Percentiles rank a stretch among this genome's conserved stretches.
Conservation (phyloP, 1,140 invertebrate genomes). For the Saccostrea cuccullata region DNA sequence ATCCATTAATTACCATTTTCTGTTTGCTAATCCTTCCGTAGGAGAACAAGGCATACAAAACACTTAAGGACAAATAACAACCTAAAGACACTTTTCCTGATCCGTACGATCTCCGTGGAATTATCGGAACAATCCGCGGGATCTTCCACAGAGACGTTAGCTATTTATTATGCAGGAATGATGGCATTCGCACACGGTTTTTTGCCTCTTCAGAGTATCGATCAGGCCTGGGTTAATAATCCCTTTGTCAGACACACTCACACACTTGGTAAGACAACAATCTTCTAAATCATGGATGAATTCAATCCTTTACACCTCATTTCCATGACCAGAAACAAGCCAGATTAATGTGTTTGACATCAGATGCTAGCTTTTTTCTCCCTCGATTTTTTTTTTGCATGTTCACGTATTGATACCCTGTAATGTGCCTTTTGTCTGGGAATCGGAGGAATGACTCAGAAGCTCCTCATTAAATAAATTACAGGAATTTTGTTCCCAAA, state of each 20-base stretch:
- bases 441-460: not conserved
- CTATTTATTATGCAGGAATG: slow-evolving; percentile 31
- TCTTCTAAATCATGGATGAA: slow-evolving; percentile 16
- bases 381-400: too few species aligned
- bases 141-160: not conserved
- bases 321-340: slow-evolving; percentile 28
- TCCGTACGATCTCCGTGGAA: not conserved
- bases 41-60: not conserved
- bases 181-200: slow-evolving; percentile 6
- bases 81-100: not conserved
- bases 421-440: not conserved
- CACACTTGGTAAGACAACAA: slow-evolving; percentile 31
- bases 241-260: slow-evolving; percentile 27
- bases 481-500: not conserved
- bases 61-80: not conserved
- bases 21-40: not conserved
- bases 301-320: slow-evolving; percentile 32
- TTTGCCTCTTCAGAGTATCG: not conserved
- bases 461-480: slow-evolving; percentile 7
- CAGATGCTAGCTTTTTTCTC: slow-evolving; percentile 12
- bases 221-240: slow-evolving; percentile 7
- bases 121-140: not conserved
- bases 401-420: not conserved
- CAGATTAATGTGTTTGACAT: slow-evolving; percentile 31
- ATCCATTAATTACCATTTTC: not conserved